Evolutionary conservation across 2,797 vertebrate genomes (phyloP).

Genomic region (Pantherophis vulpinus): DNA sequence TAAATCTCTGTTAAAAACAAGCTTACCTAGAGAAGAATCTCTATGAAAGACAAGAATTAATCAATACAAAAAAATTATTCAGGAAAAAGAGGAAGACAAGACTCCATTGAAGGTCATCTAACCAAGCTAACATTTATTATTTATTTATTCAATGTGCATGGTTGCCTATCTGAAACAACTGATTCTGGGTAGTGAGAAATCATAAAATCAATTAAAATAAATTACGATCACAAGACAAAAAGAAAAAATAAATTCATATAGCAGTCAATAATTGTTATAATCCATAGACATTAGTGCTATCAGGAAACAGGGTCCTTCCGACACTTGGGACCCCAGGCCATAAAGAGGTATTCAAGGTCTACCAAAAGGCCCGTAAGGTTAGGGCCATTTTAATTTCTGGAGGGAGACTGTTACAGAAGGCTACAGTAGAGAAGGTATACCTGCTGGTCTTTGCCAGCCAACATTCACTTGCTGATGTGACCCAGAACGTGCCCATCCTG

Average conservation of each 20-base stretch:
- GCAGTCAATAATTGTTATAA: background rate
- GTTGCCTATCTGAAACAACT: background rate
- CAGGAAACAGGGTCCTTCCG: background rate
- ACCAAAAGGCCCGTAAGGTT: too few species aligned
- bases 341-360: too few species aligned
- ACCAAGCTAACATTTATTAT: background rate
- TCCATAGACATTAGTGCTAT: background rate
- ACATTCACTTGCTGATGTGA: background rate
- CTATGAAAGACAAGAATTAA: background rate
- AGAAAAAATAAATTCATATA: background rate
- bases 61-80: background rate
- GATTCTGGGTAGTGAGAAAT: background rate
- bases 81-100: background rate
- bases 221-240: background rate
- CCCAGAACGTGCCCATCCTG: background rate
- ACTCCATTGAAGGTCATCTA: background rate
- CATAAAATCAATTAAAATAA: background rate
- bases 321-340: background rate
- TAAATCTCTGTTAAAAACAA: too few species aligned
- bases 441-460: background rate
- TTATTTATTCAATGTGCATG: background rate
- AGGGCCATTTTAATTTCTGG: background rate
- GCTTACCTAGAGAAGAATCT: background rate
- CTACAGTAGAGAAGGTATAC: background rate
- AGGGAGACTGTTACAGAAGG: background rate